phyloP scores from a whole-genome alignment of 37 sponge, comb jelly and placozoan species.

The Chondrosia reniformis region DNA sequence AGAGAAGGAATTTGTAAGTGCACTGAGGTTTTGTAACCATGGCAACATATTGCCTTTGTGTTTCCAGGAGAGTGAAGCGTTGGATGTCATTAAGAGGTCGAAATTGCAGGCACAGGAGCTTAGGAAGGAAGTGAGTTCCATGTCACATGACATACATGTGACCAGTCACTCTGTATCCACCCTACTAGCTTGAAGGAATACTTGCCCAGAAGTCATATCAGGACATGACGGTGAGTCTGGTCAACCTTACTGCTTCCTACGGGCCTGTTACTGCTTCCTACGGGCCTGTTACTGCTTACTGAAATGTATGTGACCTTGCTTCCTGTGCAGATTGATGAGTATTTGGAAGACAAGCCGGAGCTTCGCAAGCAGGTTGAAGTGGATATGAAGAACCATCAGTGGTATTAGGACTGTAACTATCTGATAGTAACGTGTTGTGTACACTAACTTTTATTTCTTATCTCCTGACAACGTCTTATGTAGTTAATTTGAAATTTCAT shows the following conservation, averaged over 20 bases:
- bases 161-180: not conserved
- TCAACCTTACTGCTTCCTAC: not conserved
- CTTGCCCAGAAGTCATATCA: slow-evolving; percentile 76
- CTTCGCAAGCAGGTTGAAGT: slow-evolving; percentile 55
- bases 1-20: slow-evolving; percentile 52
- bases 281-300: too few species aligned
- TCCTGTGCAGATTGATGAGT: slow-evolving; percentile 64
- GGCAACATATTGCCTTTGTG: too few species aligned
- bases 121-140: slow-evolving; percentile 33
- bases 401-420: too few species aligned
- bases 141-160: not conserved
- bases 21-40: not conserved
- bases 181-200: slow-evolving; percentile 36
- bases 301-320: too few species aligned
- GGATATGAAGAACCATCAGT: slow-evolving; percentile 61
- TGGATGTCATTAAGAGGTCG: slow-evolving; percentile 36
- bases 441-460: too few species aligned
- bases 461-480: too few species aligned
- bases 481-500: too few species aligned
- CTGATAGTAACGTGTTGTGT: too few species aligned
- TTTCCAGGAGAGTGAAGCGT: too few species aligned
- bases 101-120: slow-evolving; percentile 26
- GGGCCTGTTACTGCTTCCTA: too few species aligned
- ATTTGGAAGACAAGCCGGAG: slow-evolving; percentile 70
- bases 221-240: slow-evolving; percentile 72